phyloP scores from a whole-genome alignment of 2,113 vertebrate genomes.

The Camelus dromedarius region DNA sequence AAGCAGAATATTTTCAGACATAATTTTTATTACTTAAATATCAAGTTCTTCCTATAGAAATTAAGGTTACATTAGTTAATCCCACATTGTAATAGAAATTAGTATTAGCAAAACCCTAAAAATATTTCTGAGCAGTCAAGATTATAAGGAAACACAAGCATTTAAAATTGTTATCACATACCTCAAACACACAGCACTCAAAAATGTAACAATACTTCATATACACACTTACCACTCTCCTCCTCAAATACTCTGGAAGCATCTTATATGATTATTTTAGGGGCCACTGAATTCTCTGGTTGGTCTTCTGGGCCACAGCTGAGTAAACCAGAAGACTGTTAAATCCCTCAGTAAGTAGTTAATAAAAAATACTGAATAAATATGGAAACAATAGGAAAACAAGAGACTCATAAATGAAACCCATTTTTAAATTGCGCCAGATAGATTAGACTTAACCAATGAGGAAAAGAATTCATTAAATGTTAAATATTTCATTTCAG shows the following conservation, averaged over 20 bases:
- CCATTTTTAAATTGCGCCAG: slow-evolving; percentile 32
- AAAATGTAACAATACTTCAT: not conserved
- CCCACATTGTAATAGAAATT: not conserved
- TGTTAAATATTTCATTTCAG: slow-evolving; percentile 57
- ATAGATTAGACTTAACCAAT: slow-evolving; percentile 21
- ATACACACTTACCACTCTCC: not conserved
- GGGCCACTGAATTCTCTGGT: slow-evolving; percentile 19
- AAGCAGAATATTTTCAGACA: slow-evolving; percentile 3
- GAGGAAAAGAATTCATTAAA: slow-evolving; percentile 37
- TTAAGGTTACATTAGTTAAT: not conserved
- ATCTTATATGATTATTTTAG: not conserved
- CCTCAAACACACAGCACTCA: not conserved
- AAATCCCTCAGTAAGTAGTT: not conserved
- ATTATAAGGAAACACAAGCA: not conserved
- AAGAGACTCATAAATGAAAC: slow-evolving; percentile 35
- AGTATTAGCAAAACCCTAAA: not conserved
- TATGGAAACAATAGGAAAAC: slow-evolving; percentile 35
- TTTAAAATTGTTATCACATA: slow-evolving; percentile 22
- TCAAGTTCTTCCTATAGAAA: not conserved
- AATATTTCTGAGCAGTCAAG: not conserved
- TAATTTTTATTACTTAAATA: slow-evolving; percentile 11
- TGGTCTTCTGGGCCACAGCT: not conserved
- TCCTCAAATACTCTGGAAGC: slow-evolving; percentile 12
- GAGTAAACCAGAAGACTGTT: not conserved
- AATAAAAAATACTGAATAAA: slow-evolving; percentile 49